Evolutionary conservation across 2,888 invertebrate genomes (phyloP), one percentile per base, ranked within the genome.

Genomic region (Thecophora atra): DNA sequence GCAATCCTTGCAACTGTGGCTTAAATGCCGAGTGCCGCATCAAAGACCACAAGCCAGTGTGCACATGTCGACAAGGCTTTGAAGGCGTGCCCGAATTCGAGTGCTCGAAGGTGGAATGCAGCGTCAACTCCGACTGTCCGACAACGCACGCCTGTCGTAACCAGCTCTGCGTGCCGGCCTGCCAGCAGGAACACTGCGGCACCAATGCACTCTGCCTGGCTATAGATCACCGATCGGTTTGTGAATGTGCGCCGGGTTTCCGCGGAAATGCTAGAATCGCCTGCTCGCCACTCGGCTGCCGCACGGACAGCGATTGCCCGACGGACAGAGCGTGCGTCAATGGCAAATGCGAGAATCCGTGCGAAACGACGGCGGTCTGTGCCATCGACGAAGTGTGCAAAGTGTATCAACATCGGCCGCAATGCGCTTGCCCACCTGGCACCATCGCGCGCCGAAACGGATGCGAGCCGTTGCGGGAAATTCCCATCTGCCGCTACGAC

Each of bases 1-100:
- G 90, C 77, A 91, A 95, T 82, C 96, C 96, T 6, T 96, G 96
- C 83, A 91, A 92, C 75, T 95, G 95, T 82, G 96, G 96, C 54
- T 89, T 92, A 0, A 93, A 95, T 81, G 93, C 96, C 1, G 92
- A 94, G 77, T 97, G 97, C 82, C 90, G 92, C 80, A 92, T 95
- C 75, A 91, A 91, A 84, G 91, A 94, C 81, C 96, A 97, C 81
- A 94, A 94, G 83, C 95, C 96, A 0, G 91, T 95, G 0, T 97
- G 97, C 81, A 92, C 94, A 0, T 97, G 97, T 84, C 89, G 90
- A 74, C 90, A 91, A 80, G 95, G 95, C 62, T 96, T 90, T 79
- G 91, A 94, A 75, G 97, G 96, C 70, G 94, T 95, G 83, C 94
- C 96, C 37, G 92, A 94, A 80, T 90, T 93, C 13, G 93, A 93